Base-by-base conservation (phyloP, 2,888 invertebrate genomes). In the Melolontha melolontha region DNA sequence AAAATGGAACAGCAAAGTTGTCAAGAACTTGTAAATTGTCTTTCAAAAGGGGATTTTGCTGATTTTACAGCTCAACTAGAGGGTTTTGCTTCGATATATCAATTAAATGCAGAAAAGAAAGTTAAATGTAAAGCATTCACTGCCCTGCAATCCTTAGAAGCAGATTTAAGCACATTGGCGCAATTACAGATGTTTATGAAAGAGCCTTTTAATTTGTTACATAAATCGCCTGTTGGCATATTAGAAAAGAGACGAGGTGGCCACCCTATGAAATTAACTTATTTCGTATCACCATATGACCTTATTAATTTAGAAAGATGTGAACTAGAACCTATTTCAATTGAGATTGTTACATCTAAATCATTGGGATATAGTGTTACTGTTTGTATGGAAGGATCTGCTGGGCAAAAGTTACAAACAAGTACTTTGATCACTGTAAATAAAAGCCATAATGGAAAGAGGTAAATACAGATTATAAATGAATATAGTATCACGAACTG, bases 51-150 rank as follows among this genome's bases (percentile, higher is more conserved):
- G 2, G 95, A 97, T 83, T 97, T 97, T 83, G 88, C 91, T 1
- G 96, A 96, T 83, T 96, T 98, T 79, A 93, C 95, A 1, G 90
- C 92, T 6, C 97, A 98, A 81, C 83, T 98, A n/a, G 95, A 97
- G 82, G 92, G 83, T 29, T 83, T 83, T 71, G 92, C 93, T 16
- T 93, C 95, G n/a, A 96, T 97, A 68, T 98, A 97, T 82, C 95
- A 96, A 80, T 85, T 98, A 10, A 95, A 95, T 84, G 95, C 96
- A 8, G 97, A 98, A 79, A 96, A 96, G 80, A 96, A 96, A 84
- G 91, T 95, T 7, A 97, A 96, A 85, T 93, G 92, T 73, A 96
- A 97, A 85, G 96, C 96, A 1, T 97, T 95, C 80, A 92, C 93
- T 78, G 96, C 97, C 11, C 85, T 98, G 62, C 95, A 95, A 80